Percentiles rank a stretch among this genome's conserved stretches.
phyloP scores from a whole-genome alignment of 2,888 invertebrate species.

The Ichneumoninae sp. region DNA sequence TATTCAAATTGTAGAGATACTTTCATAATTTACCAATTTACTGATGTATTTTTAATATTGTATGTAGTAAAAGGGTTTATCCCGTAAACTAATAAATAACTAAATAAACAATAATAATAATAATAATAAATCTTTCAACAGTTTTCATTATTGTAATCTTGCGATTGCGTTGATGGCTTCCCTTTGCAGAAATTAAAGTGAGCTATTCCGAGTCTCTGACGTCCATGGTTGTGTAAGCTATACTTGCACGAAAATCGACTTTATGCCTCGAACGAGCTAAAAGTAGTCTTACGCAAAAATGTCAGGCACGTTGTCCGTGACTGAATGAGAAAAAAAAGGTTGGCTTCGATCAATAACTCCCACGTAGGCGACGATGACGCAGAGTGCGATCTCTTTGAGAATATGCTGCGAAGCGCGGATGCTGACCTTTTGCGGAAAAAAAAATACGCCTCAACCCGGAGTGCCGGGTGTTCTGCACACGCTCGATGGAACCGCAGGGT shows the following conservation, averaged over 20 bases:
- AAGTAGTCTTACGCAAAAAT: constrained; percentile 4
- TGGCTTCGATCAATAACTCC: constrained; percentile 40
- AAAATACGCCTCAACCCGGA: constrained; percentile 16
- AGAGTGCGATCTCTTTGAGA: constrained; percentile 35
- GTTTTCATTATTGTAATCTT: too few species aligned
- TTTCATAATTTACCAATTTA: too few species aligned
- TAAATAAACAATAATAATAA: too few species aligned
- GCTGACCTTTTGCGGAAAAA: constrained; percentile 47
- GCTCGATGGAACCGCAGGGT: constrained; percentile 30
- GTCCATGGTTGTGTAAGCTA: background rate
- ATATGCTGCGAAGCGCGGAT: constrained; percentile 31
- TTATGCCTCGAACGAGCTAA: background rate
- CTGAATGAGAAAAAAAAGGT: background rate
- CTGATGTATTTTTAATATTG: too few species aligned
- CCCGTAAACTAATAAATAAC: too few species aligned
- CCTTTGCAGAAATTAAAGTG: background rate
- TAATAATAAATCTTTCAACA: too few species aligned
- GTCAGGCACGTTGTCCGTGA: background rate
- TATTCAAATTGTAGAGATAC: too few species aligned
- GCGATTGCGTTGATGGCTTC: background rate
- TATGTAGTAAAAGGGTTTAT: too few species aligned
- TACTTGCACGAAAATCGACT: background rate
- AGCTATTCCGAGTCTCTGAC: background rate
- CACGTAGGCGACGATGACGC: constrained; percentile 14
- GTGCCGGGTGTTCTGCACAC: constrained; percentile 24